A percentile compares a stretch with the other conserved stretches of the same genome.
Evolutionary conservation across 2,797 vertebrate genomes (phyloP).

Genomic region (Pangasius sanitwongsei): DNA sequence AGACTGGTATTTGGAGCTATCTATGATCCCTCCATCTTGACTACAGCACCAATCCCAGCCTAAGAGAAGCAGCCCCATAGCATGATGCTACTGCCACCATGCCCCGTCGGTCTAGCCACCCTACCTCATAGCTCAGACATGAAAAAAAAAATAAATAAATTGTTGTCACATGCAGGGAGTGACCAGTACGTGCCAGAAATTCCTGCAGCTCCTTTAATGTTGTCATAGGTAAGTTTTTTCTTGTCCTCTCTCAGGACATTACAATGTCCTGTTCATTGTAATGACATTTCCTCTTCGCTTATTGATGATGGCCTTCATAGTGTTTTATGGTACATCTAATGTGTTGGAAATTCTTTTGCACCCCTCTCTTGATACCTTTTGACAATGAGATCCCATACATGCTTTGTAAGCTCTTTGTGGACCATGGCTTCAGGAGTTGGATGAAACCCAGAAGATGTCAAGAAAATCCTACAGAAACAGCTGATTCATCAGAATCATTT

Average conservation of each 20-base stretch:
- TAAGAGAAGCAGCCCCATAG: not conserved
- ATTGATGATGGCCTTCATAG: too few relatives aligned
- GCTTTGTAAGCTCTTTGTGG: too few relatives aligned
- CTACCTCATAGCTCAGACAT: not conserved
- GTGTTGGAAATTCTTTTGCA: too few relatives aligned
- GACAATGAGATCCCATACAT: too few relatives aligned
- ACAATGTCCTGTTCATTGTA: not conserved
- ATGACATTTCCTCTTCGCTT: not conserved
- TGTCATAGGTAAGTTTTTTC: not conserved
- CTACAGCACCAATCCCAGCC: not conserved
- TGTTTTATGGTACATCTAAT: too few relatives aligned
- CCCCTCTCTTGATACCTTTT: too few relatives aligned
- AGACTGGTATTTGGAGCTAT: not conserved
- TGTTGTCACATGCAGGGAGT: not conserved
- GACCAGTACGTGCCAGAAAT: not conserved
- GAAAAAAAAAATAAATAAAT: not conserved
- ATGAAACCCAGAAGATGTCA: too few relatives aligned
- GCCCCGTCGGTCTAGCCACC: not conserved
- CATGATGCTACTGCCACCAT: not conserved
- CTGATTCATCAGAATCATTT: too few relatives aligned
- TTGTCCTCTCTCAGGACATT: not conserved
- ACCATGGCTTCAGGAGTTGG: too few relatives aligned
- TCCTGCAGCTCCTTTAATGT: not conserved
- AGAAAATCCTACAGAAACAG: too few relatives aligned
- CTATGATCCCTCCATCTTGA: not conserved